A percentile compares a stretch with the other conserved stretches of the same genome.
phyloP scores from a whole-genome alignment of 2,888 invertebrate genomes.

The Ormyrus labotus region DNA sequence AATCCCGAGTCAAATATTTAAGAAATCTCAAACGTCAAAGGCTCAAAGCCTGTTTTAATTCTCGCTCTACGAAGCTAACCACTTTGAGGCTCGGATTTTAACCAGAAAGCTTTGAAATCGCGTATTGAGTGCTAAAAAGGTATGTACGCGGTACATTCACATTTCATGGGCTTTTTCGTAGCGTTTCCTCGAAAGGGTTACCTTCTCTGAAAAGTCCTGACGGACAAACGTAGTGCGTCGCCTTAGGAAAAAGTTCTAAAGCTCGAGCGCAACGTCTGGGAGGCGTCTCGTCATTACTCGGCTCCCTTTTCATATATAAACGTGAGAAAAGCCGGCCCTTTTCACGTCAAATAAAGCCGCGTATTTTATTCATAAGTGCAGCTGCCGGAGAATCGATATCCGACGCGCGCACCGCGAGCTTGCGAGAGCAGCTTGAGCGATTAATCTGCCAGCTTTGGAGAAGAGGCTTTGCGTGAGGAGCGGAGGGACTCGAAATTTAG shows the following conservation, averaged over 20 bases:
- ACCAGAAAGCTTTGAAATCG: not conserved
- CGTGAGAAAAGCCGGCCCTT: conserved; percentile 36
- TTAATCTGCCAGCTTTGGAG: conserved; percentile 29
- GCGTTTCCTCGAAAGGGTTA: not conserved
- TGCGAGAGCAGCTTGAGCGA: conserved; percentile 5
- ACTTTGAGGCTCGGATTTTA: too few species aligned
- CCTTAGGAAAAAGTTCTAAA: too few species aligned
- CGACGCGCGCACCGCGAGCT: conserved; percentile 17
- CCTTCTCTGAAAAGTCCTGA: too few species aligned
- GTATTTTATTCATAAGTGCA: conserved; percentile 71
- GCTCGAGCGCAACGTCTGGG: not conserved
- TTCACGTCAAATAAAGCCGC: conserved; percentile 63
- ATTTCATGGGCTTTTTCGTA: too few species aligned
- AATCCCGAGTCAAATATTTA: too few species aligned
- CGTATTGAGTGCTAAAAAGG: conserved; percentile 16
- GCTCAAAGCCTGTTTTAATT: too few species aligned
- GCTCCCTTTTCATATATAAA: not conserved
- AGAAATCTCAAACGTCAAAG: too few species aligned
- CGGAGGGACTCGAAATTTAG: conserved; percentile 11
- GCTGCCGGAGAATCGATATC: conserved; percentile 66
- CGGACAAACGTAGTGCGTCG: too few species aligned
- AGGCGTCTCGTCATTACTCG: not conserved
- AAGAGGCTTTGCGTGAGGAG: not conserved
- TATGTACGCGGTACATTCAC: too few species aligned
- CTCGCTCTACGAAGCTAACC: too few species aligned